Percentiles rank a stretch among this genome's conserved stretches.
Conservation (phyloP, 2,797 vertebrate genomes). For the Saxicola maurus region DNA sequence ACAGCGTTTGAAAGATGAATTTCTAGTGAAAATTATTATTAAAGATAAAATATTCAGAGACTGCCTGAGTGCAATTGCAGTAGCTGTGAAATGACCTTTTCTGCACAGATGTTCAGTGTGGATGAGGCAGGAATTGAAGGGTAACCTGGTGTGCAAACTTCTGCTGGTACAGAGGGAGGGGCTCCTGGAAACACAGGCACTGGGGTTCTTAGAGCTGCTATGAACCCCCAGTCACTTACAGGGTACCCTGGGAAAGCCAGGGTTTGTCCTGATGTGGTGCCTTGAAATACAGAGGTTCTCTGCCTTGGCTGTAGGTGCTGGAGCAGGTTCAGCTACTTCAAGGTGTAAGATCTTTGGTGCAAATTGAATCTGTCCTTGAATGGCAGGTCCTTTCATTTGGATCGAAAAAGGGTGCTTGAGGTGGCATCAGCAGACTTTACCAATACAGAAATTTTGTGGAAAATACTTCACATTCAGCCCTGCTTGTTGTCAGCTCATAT, state of each 20-base stretch:
- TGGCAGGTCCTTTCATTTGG: not conserved
- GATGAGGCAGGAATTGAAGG: not conserved
- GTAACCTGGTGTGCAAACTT: not conserved
- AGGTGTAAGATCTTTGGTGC: not conserved
- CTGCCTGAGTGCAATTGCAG: not conserved
- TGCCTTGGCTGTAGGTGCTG: not conserved
- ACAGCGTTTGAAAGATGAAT: not conserved
- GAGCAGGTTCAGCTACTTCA: not conserved
- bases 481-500: not conserved
- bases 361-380: not conserved
- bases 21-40: constrained; percentile 6
- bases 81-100: constrained; percentile 20
- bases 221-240: not conserved
- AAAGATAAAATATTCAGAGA: constrained; percentile 8
- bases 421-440: not conserved
- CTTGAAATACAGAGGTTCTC: not conserved
- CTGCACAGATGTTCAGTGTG: not conserved
- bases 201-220: not conserved
- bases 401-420: not conserved
- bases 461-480: not conserved
- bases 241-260: not conserved
- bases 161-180: not conserved
- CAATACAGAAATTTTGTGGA: not conserved
- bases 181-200: not conserved
- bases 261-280: not conserved